Conservation (phyloP, 2,888 invertebrate species). For the Schizaphis graminum region DNA sequence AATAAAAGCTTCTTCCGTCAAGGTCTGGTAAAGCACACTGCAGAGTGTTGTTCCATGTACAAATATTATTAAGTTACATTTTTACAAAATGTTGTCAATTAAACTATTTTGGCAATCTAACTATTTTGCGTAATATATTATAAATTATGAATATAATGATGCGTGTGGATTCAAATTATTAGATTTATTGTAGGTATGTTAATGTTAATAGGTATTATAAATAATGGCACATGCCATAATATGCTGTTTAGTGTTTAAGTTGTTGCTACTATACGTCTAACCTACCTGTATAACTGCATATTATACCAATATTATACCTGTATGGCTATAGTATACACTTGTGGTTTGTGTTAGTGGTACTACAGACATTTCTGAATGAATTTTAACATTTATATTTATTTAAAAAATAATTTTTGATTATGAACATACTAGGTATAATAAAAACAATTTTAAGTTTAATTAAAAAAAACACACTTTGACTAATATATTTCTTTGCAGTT, state of each 20-base stretch:
- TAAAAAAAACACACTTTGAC: background rate
- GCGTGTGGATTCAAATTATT: no score
- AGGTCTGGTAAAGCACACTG: background rate
- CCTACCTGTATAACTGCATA: no score
- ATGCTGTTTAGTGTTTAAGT: background rate
- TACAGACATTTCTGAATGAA: background rate
- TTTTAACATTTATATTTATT: no score
- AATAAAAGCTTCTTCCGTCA: background rate
- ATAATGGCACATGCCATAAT: background rate
- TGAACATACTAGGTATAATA: background rate
- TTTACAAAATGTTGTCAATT: background rate
- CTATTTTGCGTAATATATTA: background rate
- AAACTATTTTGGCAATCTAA: background rate
- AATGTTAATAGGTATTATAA: no score
- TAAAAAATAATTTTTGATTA: background rate
- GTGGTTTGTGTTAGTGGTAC: background rate
- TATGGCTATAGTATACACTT: no score
- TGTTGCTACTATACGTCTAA: no score
- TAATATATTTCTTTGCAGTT: background rate
- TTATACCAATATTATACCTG: no score
- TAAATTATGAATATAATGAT: background rate
- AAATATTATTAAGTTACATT: background rate
- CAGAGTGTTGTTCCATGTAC: background rate
- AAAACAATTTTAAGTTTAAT: background rate
- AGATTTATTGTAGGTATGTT: background rate